Base-by-base conservation (phyloP, 2,888 invertebrate genomes). In the Netelia virgata region DNA sequence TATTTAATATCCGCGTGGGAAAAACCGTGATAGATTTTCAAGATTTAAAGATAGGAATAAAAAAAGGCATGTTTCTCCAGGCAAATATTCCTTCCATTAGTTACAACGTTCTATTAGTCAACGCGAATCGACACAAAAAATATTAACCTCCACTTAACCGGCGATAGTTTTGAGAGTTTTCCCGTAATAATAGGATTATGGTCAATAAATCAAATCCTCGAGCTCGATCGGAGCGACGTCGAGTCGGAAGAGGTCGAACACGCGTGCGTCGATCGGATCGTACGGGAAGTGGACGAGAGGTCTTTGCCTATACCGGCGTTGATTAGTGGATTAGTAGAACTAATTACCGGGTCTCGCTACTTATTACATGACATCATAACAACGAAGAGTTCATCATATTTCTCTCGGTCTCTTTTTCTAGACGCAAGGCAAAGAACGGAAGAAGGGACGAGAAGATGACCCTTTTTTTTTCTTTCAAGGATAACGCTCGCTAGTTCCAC, bases 331-430 rank as follows among this genome's bases (percentile, higher is more conserved):
- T 91, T 90, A 89, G 89, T 88, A 88, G 82, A 89, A 90, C 90
- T 91, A 91, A 91, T 92, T 89, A 90, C 87, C 9, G 84, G 81
- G 83, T 85, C 87, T 88, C 70, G 87, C 87, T 88, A 87, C 86
- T 88, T 88, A 28, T 28, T 28, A 85, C 88, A 68, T 80, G 66
- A 57, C 43, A 47, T 59, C 41, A 47, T 14, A 47, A 16, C 28
- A 63, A 63, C 63, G 6, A n/a, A 9, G n/a, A 63, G 6, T n/a
- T 61, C 28, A 23, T 61, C 61, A 86, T 72, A 83, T 83, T 36
- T 36, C 63, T 63, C 47, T 36, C 18, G 3, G 1, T 63, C n/a
- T 66, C 41, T 36, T 20, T 43, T 57, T 64, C 72, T 14, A 16
- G 41, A 41, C 36, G 11, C 8, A 50, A 2, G n/a, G n/a, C 18